These are phyloP conservation scores for Epizoanthus fatuus DNA, from an alignment of 92 coral and sea anemone species.

Conservation along the genomic window DNA sequence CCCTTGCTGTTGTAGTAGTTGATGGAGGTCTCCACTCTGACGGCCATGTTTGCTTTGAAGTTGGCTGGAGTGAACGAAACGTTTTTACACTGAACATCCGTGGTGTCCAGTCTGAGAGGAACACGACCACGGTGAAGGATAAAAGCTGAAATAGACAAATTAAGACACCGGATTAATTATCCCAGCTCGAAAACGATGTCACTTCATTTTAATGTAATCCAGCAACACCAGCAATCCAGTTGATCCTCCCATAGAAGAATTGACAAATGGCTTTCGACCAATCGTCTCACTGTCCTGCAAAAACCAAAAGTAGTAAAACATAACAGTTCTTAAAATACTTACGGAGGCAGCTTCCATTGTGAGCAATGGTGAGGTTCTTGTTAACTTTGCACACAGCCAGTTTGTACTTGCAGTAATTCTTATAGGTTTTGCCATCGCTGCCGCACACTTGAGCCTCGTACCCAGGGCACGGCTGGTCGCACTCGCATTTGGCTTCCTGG, in stretches of 20 bases:
- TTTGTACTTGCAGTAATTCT: constrained; percentile 29
- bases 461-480: constrained; percentile 24
- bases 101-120: constrained; percentile 65
- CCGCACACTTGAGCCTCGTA: constrained; percentile 36
- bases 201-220: no score
- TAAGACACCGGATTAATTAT: not conserved
- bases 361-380: constrained; percentile 6
- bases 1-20: constrained; percentile 77
- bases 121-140: constrained; percentile 77
- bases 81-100: constrained; percentile 72
- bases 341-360: constrained; percentile 32
- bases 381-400: constrained; percentile 6
- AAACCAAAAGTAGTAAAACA: not conserved
- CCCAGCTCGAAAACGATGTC: no score
- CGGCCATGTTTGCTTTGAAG: constrained; percentile 52
- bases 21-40: constrained; percentile 69
- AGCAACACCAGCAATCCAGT: no score
- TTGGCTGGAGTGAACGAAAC: constrained; percentile 48
- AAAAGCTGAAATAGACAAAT: constrained; percentile 49
- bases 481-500: constrained; percentile 30
- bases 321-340: not conserved
- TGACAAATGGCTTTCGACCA: no score
- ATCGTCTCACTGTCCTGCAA: not conserved
- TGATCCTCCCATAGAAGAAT: no score
- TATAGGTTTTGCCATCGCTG: constrained; percentile 23